Evolutionary conservation across 1,140 invertebrate species (phyloP).

Genomic region (Trichoplusia ni): DNA sequence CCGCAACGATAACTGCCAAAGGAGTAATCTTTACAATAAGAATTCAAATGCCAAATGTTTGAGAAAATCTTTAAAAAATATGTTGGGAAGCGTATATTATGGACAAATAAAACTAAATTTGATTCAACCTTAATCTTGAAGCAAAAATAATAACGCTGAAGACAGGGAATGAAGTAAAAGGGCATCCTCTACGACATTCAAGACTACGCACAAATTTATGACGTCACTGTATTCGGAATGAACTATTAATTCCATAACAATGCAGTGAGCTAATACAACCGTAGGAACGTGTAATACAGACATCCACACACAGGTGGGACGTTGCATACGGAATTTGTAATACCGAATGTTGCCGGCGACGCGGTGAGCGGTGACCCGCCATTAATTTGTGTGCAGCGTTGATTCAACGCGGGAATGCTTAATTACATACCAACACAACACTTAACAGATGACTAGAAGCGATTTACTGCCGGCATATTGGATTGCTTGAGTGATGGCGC

Average conservation of each 20-base stretch:
- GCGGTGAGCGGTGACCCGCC: conserved; percentile 39
- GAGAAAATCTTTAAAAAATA: no score
- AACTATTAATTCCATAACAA: conserved; percentile 16
- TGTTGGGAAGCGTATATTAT: no score
- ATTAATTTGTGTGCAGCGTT: conserved; percentile 42
- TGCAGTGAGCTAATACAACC: conserved; percentile 6
- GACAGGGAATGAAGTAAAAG: no score
- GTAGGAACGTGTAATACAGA: conserved; percentile 16
- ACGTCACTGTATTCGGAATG: neutral
- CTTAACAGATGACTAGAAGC: conserved; percentile 44
- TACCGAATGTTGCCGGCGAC: conserved; percentile 31
- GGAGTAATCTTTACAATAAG: no score
- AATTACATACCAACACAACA: conserved; percentile 41
- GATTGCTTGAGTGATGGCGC: conserved; percentile 39
- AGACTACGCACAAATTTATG: neutral
- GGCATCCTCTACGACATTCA: no score
- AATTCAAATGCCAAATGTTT: no score
- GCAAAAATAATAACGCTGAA: no score
- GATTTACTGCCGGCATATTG: conserved; percentile 47
- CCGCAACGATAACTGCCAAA: no score
- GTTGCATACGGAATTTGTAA: conserved; percentile 42
- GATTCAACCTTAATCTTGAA: no score
- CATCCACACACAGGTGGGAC: conserved; percentile 9
- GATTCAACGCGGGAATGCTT: conserved; percentile 43
- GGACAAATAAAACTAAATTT: no score